Percentiles rank a stretch among this genome's conserved stretches.
Evolutionary conservation across 2,113 vertebrate species (phyloP).

Genomic region (Gnathonemus echidnorhynchus): DNA sequence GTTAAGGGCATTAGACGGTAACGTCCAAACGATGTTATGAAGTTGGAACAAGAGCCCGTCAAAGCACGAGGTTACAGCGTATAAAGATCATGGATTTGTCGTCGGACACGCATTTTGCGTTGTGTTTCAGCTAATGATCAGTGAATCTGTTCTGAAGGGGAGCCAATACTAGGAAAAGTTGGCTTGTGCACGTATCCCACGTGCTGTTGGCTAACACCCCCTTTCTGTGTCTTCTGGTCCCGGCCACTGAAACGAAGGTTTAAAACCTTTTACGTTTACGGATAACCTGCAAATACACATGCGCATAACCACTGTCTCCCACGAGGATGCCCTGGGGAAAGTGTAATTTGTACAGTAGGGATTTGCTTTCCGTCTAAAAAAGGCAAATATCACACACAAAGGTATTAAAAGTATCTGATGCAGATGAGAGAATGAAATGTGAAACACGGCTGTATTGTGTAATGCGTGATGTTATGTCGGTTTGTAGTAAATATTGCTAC

Average conservation of each 20-base stretch:
- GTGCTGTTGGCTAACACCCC: background rate
- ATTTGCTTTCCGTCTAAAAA: background rate
- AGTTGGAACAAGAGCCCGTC: background rate
- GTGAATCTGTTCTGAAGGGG: background rate
- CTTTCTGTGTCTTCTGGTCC: background rate
- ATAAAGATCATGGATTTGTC: background rate
- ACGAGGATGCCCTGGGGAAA: background rate
- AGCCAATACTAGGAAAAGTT: background rate
- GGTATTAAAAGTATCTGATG: background rate
- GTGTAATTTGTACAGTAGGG: background rate
- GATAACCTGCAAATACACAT: background rate
- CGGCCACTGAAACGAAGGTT: background rate
- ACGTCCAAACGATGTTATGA: background rate
- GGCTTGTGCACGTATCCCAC: background rate
- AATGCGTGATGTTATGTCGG: background rate
- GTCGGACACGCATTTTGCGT: background rate
- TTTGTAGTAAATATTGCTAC: background rate
- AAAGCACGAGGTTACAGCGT: background rate
- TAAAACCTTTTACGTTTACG: background rate
- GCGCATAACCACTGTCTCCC: background rate
- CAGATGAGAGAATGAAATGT: background rate
- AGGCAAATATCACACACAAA: background rate
- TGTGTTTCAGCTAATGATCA: background rate
- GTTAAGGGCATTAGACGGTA: background rate
- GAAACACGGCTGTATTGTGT: background rate